Base-by-base conservation (phyloP, 2,113 vertebrate genomes). In the Motacilla alba region DNA sequence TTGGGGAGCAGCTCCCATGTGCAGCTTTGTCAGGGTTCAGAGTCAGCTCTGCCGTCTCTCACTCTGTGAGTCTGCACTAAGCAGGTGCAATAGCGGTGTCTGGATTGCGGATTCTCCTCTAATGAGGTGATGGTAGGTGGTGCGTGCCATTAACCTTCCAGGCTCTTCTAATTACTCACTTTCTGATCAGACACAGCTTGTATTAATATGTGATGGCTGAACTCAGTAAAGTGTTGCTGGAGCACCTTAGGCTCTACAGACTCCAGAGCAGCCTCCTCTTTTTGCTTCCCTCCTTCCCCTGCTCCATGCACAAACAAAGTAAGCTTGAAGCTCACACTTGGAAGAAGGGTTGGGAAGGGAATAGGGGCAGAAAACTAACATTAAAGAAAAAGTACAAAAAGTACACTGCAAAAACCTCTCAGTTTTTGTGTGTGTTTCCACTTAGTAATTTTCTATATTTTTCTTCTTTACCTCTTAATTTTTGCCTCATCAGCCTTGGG, bases 111-210 rank as follows among this genome's bases (percentile, higher is more conserved):
- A 63, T 89, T 53, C 49, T 89, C 14, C 56, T 93, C 58, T 96
- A 90, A 96, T 93, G 93, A 93, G 81, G 89, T 91, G 92, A 78
- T 52, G 67, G 83, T 75, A 84, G 92, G 39, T 95, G 73, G 44
- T 12, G 30, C 72, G 63, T 83, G 75, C 68, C 53, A 83, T 95
- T 97, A 95, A 96, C 92, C 94, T 93, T 88, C 60, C 26, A 63
- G 75, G 46, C 70, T 92, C 30, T 80, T 95, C 37, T 94, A 89
- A 92, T 97, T 88, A 94, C 75, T 95, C 70, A 49, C 55, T 62
- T 95, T 95, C 87, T 95, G 88, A 83, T 95, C 95, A 94, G 62
- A 75, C 62, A 62, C 15, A 7, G 52, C 30, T 87, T 67, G 43
- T 77, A 60, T 89, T 89, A 52, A 21, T 62, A 39, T 22, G 47